Conservation (phyloP, 2,797 vertebrate genomes). For the Phataginus tricuspis region DNA sequence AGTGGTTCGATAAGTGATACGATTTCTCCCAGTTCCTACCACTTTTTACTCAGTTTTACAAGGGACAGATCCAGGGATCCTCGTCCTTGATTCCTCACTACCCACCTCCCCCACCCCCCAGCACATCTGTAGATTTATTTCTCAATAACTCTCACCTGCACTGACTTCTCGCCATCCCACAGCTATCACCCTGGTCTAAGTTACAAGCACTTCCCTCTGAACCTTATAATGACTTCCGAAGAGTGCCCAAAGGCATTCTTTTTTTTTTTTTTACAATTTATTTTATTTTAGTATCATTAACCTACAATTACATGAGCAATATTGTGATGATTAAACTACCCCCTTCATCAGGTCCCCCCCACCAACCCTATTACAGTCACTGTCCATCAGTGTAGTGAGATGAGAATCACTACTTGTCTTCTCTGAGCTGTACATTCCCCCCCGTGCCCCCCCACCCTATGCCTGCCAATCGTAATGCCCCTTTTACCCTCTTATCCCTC, state of each 20-base stretch:
- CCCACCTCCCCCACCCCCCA: accelerated
- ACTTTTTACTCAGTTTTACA: not conserved
- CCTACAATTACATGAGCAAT: too few species aligned
- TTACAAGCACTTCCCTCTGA: not conserved
- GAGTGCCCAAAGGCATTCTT: not conserved
- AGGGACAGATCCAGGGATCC: not conserved
- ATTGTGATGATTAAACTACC: too few species aligned
- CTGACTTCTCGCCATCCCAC: not conserved
- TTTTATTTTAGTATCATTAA: too few species aligned
- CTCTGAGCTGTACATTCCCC: too few species aligned
- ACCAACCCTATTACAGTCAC: too few species aligned
- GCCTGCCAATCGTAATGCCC: too few species aligned
- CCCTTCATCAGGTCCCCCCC: too few species aligned
- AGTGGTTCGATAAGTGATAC: not conserved
- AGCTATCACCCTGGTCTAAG: not conserved
- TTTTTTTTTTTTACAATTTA: too few species aligned
- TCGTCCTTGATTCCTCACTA: not conserved
- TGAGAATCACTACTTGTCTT: too few species aligned
- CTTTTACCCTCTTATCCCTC: too few species aligned
- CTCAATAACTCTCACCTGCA: not conserved
- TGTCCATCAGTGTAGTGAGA: too few species aligned
- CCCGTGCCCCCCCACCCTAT: too few species aligned
- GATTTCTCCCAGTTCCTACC: not conserved
- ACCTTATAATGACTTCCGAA: not conserved
- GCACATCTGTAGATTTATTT: not conserved